These are phyloP conservation scores for Whitmania pigra DNA, from an alignment of 1,140 invertebrate species.

Conservation along the genomic window DNA sequence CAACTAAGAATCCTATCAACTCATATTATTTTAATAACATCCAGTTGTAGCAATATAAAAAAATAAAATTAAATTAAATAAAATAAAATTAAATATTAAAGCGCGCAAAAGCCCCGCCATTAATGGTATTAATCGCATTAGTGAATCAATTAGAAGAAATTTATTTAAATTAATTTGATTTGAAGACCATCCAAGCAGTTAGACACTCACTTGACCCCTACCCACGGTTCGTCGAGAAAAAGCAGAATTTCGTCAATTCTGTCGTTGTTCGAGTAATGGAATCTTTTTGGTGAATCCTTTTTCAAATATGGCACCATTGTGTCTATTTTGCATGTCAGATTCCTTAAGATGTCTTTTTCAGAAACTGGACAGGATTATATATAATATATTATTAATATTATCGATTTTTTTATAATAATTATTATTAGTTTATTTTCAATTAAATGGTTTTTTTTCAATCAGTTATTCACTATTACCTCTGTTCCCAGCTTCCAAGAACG, in stretches of 20 bases:
- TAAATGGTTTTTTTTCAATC: no score
- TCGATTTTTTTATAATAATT: neutral
- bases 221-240: constrained; percentile 30
- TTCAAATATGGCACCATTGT: constrained; percentile 32
- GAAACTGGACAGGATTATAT: constrained; percentile 25
- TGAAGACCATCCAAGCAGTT: no score
- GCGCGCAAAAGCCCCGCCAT: no score
- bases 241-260: constrained; percentile 35
- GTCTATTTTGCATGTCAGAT: constrained; percentile 28
- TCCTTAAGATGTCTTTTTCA: constrained; percentile 24
- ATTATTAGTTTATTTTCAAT: no score
- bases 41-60: no score
- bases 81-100: no score
- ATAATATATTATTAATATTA: neutral
- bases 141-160: no score
- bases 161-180: no score
- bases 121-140: no score
- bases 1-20: no score
- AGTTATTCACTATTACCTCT: neutral
- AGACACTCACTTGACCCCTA: constrained; percentile 27
- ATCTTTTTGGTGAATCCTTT: constrained; percentile 30
- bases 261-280: constrained; percentile 33
- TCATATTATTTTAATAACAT: no score
- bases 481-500: neutral
- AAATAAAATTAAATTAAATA: no score